Base-by-base conservation (phyloP, 2,888 invertebrate genomes). In the Sesia apiformis region DNA sequence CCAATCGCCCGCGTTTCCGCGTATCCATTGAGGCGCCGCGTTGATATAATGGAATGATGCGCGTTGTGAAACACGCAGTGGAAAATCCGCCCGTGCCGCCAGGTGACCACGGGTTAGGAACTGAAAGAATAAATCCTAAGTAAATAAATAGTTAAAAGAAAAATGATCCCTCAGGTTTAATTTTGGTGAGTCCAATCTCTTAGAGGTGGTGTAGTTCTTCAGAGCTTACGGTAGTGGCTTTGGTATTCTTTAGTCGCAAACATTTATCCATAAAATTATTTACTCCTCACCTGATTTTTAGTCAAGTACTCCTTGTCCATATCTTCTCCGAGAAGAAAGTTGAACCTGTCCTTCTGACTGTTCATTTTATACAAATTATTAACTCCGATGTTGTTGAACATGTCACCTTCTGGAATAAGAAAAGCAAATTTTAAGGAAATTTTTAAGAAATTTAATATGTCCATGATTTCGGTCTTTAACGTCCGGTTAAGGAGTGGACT, bases 1-100 rank as follows among this genome's bases (percentile, higher is more conserved):
- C 88, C 88, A 88, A 56, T 87, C 86, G 0, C 88, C 88, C 0
- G 77, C 72, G 58, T 89, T 88, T 4, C 80, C 81, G 0, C 72
- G 62, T 58, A 62, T 63, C 85, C 86, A 89, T 55, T 89, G 88
- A 6, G 88, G 88, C 2, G 78, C 83, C 0, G 75, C 63, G 68
- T 89, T 89, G 23, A 77, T 70, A 53, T 83, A 87, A 57, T 85
- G 84, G 67, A 86, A 89, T 0, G 81, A 72, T 0, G 82, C 84
- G 2, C 77, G 64, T 6, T 72, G 75, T 38, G 72, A 60, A 0
- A 78, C 78, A 38, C 60, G 58, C 38, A 82, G 57, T 0, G 74
- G 55, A 60, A 73, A 87, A 61, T 89, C 88, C 0, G 82, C 88
- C 0, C 79, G 70, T 0, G 88, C 74, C 0, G 87, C 79, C 0